Evolutionary conservation across 2,113 vertebrate genomes (phyloP).

Genomic region (Stigmatopora argus): DNA sequence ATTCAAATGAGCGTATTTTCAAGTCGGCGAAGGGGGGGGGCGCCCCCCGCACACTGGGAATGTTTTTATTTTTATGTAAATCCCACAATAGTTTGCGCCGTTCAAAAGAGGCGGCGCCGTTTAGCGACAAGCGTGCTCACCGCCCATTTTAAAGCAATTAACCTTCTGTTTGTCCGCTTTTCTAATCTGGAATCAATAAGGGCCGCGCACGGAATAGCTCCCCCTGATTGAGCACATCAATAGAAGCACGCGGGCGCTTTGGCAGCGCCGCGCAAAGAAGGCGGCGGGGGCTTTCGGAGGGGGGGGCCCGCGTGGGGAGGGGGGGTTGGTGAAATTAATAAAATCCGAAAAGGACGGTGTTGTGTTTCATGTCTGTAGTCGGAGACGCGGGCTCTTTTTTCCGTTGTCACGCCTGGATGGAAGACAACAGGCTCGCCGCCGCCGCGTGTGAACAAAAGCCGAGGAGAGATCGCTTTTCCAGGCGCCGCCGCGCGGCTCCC

Average conservation of each 20-base stretch:
- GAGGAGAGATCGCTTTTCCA: constrained; percentile 89
- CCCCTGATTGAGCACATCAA: constrained; percentile 32
- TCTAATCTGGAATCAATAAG: constrained; percentile 51
- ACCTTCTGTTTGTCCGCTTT: constrained; percentile 44
- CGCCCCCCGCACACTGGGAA: no score
- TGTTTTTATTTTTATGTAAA: constrained; percentile 34
- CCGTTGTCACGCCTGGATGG: constrained; percentile 30
- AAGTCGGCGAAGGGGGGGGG: not conserved
- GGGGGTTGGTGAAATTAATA: not conserved
- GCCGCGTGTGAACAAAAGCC: constrained; percentile 72
- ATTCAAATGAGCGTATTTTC: constrained; percentile 7
- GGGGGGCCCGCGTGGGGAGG: no score
- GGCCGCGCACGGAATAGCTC: constrained; percentile 25
- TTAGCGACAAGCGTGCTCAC: constrained; percentile 25
- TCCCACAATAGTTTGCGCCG: not conserved
- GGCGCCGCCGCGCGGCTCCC: constrained; percentile 76
- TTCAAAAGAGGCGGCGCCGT: constrained; percentile 29
- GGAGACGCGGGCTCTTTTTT: constrained; percentile 21
- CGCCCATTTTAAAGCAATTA: constrained; percentile 60
- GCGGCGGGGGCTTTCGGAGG: not conserved
- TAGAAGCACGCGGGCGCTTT: constrained; percentile 36
- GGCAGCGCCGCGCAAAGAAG: constrained; percentile 3
- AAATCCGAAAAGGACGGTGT: constrained; percentile 15
- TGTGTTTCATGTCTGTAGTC: constrained; percentile 24
- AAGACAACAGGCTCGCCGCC: constrained; percentile 55